These are phyloP conservation scores for Epirrhoe alternata DNA, from an alignment of 2,888 invertebrate genomes.

Conservation along the genomic window DNA sequence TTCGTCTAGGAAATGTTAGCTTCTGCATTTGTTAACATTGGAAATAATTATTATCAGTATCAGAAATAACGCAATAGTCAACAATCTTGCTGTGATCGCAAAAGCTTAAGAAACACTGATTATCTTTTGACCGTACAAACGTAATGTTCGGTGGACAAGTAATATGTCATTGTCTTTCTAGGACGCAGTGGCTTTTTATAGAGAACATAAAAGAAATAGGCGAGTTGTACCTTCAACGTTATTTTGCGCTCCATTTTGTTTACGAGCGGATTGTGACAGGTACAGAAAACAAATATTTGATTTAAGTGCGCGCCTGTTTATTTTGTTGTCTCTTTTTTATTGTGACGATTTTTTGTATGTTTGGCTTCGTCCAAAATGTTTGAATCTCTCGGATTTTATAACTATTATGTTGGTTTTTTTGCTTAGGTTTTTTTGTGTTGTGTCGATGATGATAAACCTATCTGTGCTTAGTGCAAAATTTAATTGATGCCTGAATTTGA, in stretches of 20 bases:
- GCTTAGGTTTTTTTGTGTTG: not conserved
- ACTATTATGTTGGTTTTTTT: not conserved
- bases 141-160: conserved; percentile 32
- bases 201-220: conserved; percentile 42
- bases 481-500: too few species aligned
- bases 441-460: too few species aligned
- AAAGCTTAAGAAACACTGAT: not conserved
- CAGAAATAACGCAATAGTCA: too few species aligned
- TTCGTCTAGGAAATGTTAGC: too few species aligned
- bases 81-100: too few species aligned
- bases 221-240: conserved; percentile 38
- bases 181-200: conserved; percentile 41
- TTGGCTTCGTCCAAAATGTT: too few species aligned
- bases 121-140: not conserved
- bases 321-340: conserved; percentile 17
- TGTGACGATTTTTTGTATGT: not conserved
- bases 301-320: conserved; percentile 27
- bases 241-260: conserved; percentile 38
- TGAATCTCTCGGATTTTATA: not conserved
- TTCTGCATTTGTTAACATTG: too few species aligned
- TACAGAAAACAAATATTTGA: conserved; percentile 34
- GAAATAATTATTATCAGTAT: too few species aligned
- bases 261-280: conserved; percentile 35
- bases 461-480: too few species aligned
- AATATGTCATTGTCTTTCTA: conserved; percentile 43